Conservation (phyloP, 2,888 invertebrate species). For the Axea sp. region DNA sequence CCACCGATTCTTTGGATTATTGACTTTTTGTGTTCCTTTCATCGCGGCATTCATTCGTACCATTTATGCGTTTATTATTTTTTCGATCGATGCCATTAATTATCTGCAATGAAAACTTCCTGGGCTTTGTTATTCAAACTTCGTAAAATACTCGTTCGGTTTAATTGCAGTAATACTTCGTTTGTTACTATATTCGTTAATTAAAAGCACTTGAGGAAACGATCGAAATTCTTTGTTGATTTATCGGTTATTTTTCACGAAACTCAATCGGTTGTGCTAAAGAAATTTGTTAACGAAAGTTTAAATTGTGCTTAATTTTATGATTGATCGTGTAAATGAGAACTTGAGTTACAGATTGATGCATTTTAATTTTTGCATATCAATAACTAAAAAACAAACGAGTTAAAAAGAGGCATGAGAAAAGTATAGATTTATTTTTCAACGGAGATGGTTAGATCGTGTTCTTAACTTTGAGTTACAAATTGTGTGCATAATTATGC, state of each 20-base stretch:
- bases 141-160: background rate
- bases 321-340: no score
- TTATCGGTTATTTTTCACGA: slow-evolving; percentile 1
- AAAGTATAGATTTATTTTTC: no score
- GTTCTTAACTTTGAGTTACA: no score
- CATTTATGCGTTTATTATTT: slow-evolving; percentile 24
- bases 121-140: slow-evolving; percentile 16
- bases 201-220: slow-evolving; percentile 12
- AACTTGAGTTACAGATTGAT: no score
- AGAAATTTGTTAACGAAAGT: no score
- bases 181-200: slow-evolving; percentile 7
- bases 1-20: slow-evolving; percentile 29
- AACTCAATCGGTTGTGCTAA: no score
- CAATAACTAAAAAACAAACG: no score
- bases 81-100: slow-evolving; percentile 30
- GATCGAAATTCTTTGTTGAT: background rate
- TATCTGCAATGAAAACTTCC: slow-evolving; percentile 29
- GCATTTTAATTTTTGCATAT: no score
- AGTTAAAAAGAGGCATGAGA: no score
- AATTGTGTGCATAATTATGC: no score
- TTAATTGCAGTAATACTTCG: slow-evolving; percentile 7
- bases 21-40: slow-evolving; percentile 19
- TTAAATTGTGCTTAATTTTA: no score
- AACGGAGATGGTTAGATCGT: no score
- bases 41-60: slow-evolving; percentile 1